Percentiles rank a stretch among this genome's conserved stretches.
phyloP scores from a whole-genome alignment of 2,113 vertebrate genomes.

The Varanus komodoensis region DNA sequence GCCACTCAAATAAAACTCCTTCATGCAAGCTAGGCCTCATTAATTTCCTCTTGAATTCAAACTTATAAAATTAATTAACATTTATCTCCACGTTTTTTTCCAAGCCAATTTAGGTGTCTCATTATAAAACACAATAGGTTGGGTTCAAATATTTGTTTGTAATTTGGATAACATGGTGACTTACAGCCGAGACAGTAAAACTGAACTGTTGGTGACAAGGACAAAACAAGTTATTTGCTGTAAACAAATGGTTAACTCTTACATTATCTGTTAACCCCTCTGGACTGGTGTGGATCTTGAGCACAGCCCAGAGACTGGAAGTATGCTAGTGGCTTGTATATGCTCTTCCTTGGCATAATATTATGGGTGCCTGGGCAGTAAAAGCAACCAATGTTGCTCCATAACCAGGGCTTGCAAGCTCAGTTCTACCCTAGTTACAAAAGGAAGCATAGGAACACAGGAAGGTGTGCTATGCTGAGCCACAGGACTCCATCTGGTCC shows the following conservation, averaged over 20 bases:
- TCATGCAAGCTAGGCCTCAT: conserved; percentile 5
- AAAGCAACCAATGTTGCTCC: background rate
- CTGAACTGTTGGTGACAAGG: background rate
- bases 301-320: background rate
- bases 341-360: background rate
- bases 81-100: background rate
- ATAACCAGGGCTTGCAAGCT: background rate
- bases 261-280: background rate
- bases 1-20: conserved; percentile 11
- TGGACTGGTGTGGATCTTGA: background rate
- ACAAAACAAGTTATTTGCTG: background rate
- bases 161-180: background rate
- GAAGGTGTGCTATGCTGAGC: too few species aligned
- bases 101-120: background rate
- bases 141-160: background rate
- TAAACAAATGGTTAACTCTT: background rate
- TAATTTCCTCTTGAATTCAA: conserved; percentile 14
- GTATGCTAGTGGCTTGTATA: background rate
- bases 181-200: background rate
- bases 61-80: background rate
- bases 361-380: background rate
- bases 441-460: background rate
- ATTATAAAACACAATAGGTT: background rate
- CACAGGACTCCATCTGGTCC: too few species aligned
- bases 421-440: background rate